phyloP scores from a whole-genome alignment of 23 tunicate genomes.

The Trididemnum miniatum region DNA sequence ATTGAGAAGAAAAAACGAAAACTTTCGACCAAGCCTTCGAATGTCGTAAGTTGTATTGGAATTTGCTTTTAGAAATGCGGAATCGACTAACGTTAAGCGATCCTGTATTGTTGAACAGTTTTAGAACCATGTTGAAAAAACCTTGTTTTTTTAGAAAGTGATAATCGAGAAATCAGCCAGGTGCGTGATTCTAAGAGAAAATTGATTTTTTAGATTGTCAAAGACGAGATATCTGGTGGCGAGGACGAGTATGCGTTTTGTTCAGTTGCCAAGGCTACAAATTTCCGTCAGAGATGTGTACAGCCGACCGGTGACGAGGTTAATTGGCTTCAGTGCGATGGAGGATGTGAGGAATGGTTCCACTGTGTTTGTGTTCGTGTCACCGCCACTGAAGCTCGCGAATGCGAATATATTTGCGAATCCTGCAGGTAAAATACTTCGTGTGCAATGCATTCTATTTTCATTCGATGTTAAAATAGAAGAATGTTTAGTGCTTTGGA shows the following conservation, averaged over 20 bases:
- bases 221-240: slow-evolving; percentile 17
- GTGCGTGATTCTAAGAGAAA: too few relatives aligned
- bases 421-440: slow-evolving; percentile 73
- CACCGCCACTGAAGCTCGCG: slow-evolving; percentile 71
- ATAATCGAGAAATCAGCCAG: too few relatives aligned
- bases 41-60: neutral
- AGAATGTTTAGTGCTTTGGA: too few relatives aligned
- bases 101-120: too few relatives aligned
- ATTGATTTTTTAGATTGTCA: slow-evolving; percentile 8
- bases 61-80: too few relatives aligned
- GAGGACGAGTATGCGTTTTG: slow-evolving; percentile 91
- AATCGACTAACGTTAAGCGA: too few relatives aligned
- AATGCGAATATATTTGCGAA: slow-evolving; percentile 74
- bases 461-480: too few relatives aligned
- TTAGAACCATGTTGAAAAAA: too few relatives aligned
- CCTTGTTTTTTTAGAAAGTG: too few relatives aligned
- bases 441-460: too few relatives aligned
- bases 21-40: neutral
- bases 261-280: slow-evolving; percentile 54
- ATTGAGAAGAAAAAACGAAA: slow-evolving; percentile 40
- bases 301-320: slow-evolving; percentile 91
- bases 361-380: slow-evolving; percentile 84
- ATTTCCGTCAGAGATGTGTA: slow-evolving; percentile 37
- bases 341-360: slow-evolving; percentile 92
- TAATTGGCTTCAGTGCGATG: slow-evolving; percentile 95